Conservation (phyloP, 2,113 vertebrate species). For the Hyla sarda region DNA sequence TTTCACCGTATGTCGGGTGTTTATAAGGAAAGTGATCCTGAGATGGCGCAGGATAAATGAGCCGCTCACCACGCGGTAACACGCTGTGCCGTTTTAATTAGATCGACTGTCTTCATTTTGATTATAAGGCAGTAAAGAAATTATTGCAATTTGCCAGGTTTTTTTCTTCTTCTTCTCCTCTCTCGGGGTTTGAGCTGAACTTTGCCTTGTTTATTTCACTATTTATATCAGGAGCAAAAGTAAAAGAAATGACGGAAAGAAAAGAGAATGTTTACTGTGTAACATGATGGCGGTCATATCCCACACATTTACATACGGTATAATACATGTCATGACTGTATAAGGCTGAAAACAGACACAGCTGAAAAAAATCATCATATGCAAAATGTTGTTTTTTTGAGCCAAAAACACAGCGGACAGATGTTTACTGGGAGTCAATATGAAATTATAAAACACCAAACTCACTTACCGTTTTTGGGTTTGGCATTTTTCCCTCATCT, state of each 20-base stretch:
- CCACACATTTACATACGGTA: too few species aligned
- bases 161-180: not conserved
- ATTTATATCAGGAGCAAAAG: not conserved
- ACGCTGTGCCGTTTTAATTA: slow-evolving; percentile 31
- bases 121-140: slow-evolving; percentile 33
- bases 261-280: not conserved
- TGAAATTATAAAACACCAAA: too few species aligned
- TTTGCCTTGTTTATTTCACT: not conserved
- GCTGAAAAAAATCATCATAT: too few species aligned
- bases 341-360: too few species aligned
- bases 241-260: not conserved
- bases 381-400: too few species aligned
- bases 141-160: slow-evolving; percentile 13
- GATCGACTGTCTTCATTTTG: slow-evolving; percentile 38
- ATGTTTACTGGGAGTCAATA: too few species aligned
- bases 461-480: too few species aligned
- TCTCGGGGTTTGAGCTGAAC: not conserved
- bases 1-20: not conserved
- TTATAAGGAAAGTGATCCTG: slow-evolving; percentile 1
- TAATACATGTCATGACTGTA: too few species aligned
- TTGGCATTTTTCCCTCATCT: too few species aligned
- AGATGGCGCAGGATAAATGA: slow-evolving; percentile 9
- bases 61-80: not conserved
- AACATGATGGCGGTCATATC: not conserved
- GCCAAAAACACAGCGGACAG: too few species aligned